Evolutionary conservation across 2,113 vertebrate genomes (phyloP).

Genomic region (Jaculus jaculus): DNA sequence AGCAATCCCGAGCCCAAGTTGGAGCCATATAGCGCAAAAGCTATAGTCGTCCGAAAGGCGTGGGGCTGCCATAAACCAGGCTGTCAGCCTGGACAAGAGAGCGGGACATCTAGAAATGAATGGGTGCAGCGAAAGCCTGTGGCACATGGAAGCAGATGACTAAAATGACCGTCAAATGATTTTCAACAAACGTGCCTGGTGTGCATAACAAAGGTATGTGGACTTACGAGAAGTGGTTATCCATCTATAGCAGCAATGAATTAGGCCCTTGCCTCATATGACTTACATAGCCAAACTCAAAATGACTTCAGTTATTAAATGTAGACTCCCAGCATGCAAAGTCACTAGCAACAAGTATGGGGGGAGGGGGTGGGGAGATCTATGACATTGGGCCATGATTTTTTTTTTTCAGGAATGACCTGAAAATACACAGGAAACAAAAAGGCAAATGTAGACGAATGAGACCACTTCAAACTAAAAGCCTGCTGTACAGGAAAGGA

Average conservation of each 20-base stretch:
- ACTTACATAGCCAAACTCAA: not conserved
- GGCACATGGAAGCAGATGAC: not conserved
- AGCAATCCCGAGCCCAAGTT: not conserved
- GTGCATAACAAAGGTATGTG: not conserved
- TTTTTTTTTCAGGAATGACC: no score
- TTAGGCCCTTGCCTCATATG: not conserved
- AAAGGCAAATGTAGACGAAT: not conserved
- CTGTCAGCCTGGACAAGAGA: not conserved
- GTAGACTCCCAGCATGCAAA: not conserved
- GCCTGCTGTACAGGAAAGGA: not conserved
- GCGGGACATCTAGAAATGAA: not conserved
- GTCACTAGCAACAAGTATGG: not conserved
- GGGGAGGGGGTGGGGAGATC: rapidly evolving
- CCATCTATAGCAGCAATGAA: not conserved
- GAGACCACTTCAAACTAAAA: not conserved
- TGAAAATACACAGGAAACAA: not conserved
- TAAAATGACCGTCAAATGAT: not conserved
- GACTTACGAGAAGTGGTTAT: not conserved
- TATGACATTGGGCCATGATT: no score
- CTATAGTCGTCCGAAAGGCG: not conserved
- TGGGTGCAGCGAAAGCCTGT: no score
- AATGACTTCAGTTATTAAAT: not conserved
- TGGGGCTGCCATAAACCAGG: not conserved
- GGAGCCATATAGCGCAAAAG: not conserved
- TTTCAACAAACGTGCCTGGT: not conserved